Evolutionary conservation across 2,113 vertebrate genomes (phyloP).

Genomic region (Neogale vison): DNA sequence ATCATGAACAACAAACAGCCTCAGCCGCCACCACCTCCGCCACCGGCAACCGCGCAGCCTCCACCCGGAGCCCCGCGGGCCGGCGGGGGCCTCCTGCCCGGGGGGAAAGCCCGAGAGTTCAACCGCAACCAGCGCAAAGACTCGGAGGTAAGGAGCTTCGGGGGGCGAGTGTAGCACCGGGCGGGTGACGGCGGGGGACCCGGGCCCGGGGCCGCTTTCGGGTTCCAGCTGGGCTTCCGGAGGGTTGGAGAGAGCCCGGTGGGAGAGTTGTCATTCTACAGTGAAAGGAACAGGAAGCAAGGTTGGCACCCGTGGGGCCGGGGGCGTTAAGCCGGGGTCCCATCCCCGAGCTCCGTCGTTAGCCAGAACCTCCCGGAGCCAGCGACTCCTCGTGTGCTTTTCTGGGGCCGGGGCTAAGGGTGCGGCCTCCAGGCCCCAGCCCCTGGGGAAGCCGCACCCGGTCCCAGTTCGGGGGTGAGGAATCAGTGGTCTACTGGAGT

Average conservation of each 20-base stretch:
- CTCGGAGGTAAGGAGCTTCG: constrained; percentile 90
- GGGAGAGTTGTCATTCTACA: background rate
- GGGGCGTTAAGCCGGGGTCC: background rate
- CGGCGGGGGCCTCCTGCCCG: constrained; percentile 75
- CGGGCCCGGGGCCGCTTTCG: no score
- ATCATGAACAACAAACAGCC: constrained; percentile 93
- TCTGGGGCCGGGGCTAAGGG: background rate
- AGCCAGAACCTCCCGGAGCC: background rate
- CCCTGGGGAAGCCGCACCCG: background rate
- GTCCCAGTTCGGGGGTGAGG: background rate
- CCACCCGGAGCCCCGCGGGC: constrained; percentile 51
- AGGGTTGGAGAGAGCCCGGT: background rate
- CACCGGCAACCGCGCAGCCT: constrained; percentile 45
- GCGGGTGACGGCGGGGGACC: background rate
- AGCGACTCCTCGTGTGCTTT: background rate
- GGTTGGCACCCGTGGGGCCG: background rate
- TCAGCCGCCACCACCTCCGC: constrained; percentile 74
- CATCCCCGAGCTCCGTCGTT: background rate
- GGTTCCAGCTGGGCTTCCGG: background rate
- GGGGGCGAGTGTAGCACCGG: constrained; percentile 46
- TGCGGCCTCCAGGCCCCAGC: background rate
- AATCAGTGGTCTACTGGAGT: background rate
- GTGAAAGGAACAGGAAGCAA: background rate
- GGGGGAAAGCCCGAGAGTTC: constrained; percentile 90
- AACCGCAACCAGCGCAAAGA: constrained; percentile 94